Conservation (phyloP, 2,797 vertebrate species). For the Chelon labrosus region DNA sequence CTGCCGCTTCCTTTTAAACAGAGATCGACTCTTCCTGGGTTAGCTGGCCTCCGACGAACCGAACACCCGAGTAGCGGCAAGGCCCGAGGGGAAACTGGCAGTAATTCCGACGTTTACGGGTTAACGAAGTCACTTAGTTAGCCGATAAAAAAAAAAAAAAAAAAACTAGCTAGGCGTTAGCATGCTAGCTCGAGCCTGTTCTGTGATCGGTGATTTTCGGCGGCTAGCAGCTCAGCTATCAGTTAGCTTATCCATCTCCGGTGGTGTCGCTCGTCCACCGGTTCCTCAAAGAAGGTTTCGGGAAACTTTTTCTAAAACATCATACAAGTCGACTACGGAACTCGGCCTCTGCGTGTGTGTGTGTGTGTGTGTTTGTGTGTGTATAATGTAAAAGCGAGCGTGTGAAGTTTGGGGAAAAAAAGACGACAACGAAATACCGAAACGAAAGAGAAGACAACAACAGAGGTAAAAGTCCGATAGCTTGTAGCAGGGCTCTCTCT, state of each 20-base stretch:
- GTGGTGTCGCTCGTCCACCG: conserved; percentile 67
- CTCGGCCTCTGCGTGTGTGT: neutral
- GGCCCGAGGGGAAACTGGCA: conserved; percentile 22
- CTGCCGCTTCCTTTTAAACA: conserved; percentile 14
- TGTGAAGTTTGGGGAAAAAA: conserved; percentile 15
- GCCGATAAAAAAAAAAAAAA: conserved; percentile 36
- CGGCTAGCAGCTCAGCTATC: conserved; percentile 79
- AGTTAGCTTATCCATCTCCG: conserved; percentile 84
- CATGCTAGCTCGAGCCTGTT: conserved; percentile 73
- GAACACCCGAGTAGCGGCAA: conserved; percentile 10
- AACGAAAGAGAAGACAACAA: conserved; percentile 42
- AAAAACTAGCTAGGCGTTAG: conserved; percentile 66
- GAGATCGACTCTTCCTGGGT: conserved; percentile 51
- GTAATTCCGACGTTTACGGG: conserved; percentile 31
- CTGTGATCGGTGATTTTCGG: conserved; percentile 72
- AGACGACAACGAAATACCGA: conserved; percentile 35
- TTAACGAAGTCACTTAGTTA: conserved; percentile 58
- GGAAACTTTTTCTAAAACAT: conserved; percentile 63
- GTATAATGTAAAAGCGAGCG: neutral
- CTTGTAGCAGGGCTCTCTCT: conserved; percentile 47
- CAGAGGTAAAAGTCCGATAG: conserved; percentile 51
- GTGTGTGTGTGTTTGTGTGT: neutral
- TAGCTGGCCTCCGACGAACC: conserved; percentile 43
- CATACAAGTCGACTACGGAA: conserved; percentile 18
- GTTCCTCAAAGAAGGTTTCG: conserved; percentile 68